These are phyloP conservation scores for Lithobates sylvaticus DNA, from an alignment of 2,797 vertebrate species.

Conservation along the genomic window DNA sequence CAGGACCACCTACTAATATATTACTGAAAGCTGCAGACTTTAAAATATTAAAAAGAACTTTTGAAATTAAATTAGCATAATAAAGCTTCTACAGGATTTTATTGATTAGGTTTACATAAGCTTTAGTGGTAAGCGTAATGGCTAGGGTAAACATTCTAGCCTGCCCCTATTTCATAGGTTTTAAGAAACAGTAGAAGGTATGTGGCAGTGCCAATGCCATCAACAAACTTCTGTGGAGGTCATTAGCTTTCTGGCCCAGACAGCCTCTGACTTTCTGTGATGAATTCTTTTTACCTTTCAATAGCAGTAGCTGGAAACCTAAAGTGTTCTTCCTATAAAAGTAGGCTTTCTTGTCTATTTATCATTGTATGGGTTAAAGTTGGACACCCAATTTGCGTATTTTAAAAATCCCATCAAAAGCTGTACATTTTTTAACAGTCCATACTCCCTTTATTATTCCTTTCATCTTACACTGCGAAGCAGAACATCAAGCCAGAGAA, in stretches of 20 bases:
- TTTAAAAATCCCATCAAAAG: constrained; percentile 37
- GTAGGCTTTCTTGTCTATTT: background rate
- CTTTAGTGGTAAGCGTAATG: too few relatives aligned
- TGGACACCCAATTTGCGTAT: constrained; percentile 13
- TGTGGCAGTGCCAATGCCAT: background rate
- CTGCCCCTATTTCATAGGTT: too few relatives aligned
- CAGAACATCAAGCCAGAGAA: constrained; percentile 42
- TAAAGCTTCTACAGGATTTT: too few relatives aligned
- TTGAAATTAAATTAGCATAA: too few relatives aligned
- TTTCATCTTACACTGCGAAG: constrained; percentile 57
- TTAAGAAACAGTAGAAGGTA: background rate
- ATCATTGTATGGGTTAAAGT: constrained; percentile 28
- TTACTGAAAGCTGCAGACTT: too few relatives aligned
- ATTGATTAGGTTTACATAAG: too few relatives aligned
- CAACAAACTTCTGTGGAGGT: background rate
- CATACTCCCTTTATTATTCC: constrained; percentile 43
- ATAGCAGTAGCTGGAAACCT: background rate
- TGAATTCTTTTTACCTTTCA: background rate
- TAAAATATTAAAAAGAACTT: too few relatives aligned
- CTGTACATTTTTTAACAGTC: constrained; percentile 45
- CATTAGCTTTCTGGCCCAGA: background rate
- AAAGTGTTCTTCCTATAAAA: background rate
- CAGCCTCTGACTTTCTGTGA: background rate
- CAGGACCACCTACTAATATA: too few relatives aligned
- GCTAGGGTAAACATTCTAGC: too few relatives aligned